phyloP scores from a whole-genome alignment of 2,888 invertebrate species.

The Mamestra brassicae region DNA sequence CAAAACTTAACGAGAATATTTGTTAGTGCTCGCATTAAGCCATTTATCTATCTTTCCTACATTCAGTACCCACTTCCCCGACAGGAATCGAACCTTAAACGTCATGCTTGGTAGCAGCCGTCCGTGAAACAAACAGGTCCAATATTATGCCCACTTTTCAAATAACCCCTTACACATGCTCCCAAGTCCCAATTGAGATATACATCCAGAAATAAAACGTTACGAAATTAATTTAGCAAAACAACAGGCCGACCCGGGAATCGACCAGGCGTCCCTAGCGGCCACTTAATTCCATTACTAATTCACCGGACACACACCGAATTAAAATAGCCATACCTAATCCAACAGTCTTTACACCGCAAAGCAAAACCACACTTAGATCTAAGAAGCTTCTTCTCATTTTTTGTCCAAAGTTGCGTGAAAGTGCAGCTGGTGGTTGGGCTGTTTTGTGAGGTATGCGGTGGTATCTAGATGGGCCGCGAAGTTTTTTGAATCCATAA shows the following conservation, averaged over 20 bases:
- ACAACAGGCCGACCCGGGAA: slow-evolving; percentile 71
- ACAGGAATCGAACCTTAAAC: background rate
- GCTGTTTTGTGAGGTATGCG: slow-evolving; percentile 36
- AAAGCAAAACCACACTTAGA: slow-evolving; percentile 22
- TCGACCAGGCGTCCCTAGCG: slow-evolving; percentile 78
- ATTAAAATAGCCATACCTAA: slow-evolving; percentile 78
- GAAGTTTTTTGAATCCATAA: slow-evolving; percentile 89
- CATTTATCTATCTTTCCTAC: background rate
- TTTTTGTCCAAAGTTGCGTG: slow-evolving; percentile 41
- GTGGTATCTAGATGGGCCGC: slow-evolving; percentile 81
- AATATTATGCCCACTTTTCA: background rate
- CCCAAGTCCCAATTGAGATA: slow-evolving; percentile 39
- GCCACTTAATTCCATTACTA: slow-evolving; percentile 86
- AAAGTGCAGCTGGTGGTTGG: slow-evolving; percentile 29
- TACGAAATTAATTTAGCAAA: slow-evolving; percentile 73
- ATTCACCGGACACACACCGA: slow-evolving; percentile 83
- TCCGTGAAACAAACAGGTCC: background rate
- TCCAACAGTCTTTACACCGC: slow-evolving; percentile 27
- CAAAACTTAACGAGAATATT: background rate
- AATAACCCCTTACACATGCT: slow-evolving; percentile 11
- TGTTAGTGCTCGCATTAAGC: background rate
- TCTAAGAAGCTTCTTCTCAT: background rate
- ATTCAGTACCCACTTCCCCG: accelerated
- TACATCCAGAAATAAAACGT: slow-evolving; percentile 44
- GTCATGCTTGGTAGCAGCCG: too few species aligned